phyloP scores from a whole-genome alignment of 1,140 invertebrate species.

The Musca domestica region DNA sequence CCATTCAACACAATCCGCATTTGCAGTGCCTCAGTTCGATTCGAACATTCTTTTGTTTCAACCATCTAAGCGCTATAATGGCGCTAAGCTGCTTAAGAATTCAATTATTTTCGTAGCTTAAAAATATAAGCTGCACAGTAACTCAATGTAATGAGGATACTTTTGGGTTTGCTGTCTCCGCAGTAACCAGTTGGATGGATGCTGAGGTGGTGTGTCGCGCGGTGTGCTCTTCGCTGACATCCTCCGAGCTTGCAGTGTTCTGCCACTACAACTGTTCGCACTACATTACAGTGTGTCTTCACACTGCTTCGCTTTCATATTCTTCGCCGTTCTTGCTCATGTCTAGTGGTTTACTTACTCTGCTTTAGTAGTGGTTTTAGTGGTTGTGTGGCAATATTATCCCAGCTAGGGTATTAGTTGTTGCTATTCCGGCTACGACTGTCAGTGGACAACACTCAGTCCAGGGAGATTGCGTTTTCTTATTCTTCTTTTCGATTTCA shows the following conservation, averaged over 20 bases:
- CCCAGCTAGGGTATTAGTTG: not conserved
- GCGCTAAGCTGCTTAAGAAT: conserved; percentile 24
- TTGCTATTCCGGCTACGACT: not conserved
- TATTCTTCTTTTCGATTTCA: not conserved
- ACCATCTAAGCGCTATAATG: conserved; percentile 3
- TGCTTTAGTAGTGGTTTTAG: conserved; percentile 6
- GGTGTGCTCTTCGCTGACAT: not conserved
- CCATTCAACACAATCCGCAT: no score
- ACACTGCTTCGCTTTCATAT: not conserved
- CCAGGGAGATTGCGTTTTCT: not conserved
- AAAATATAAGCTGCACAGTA: conserved; percentile 14
- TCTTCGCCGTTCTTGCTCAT: not conserved
- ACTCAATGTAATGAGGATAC: conserved; percentile 19
- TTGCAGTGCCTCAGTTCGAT: not conserved
- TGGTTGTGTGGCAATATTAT: not conserved
- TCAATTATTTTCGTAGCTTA: conserved; percentile 24
- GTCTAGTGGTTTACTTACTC: not conserved
- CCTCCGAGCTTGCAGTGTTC: no score
- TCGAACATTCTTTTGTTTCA: not conserved
- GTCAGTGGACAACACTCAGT: no score
- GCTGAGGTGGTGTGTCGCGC: not conserved
- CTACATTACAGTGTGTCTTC: not conserved
- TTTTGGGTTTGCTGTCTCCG: not conserved
- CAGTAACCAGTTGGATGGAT: not conserved
- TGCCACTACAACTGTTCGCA: not conserved